A percentile compares a stretch with the other conserved stretches of the same genome.
Conservation (phyloP, 1,140 invertebrate species). For the Portunus trituberculatus region DNA sequence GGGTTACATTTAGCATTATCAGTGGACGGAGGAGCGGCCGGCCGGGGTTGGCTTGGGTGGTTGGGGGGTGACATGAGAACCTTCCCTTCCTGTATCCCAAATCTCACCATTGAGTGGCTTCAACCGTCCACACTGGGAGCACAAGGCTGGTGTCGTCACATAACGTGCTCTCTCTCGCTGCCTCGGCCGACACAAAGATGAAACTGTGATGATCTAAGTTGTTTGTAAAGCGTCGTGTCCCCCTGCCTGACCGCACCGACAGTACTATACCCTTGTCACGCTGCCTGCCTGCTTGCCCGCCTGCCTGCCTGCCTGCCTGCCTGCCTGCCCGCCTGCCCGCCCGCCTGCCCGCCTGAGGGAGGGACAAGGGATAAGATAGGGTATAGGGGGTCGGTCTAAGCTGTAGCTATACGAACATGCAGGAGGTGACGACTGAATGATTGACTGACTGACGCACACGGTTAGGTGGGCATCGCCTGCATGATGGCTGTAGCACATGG, state of each 20-base stretch:
- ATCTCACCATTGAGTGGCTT: constrained; percentile 21
- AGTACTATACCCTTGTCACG: neutral
- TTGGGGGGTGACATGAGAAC: constrained; percentile 7
- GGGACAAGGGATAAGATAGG: too few relatives aligned
- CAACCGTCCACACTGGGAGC: neutral
- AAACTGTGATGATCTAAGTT: constrained; percentile 23
- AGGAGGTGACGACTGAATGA: neutral
- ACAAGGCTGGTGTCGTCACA: neutral
- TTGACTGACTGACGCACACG: neutral
- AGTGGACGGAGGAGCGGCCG: neutral
- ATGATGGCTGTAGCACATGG: too few relatives aligned
- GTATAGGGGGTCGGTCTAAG: too few relatives aligned
- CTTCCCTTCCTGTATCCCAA: neutral
- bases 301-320: neutral
- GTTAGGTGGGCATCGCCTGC: too few relatives aligned
- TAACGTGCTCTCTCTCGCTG: neutral
- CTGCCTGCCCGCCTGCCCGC: too few relatives aligned
- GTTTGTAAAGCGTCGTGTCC: neutral
- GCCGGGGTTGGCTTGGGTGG: neutral
- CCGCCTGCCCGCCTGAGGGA: too few relatives aligned
- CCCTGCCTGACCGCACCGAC: neutral
- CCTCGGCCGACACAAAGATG: neutral
- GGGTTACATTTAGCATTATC: neutral
- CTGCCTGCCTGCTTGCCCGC: constrained; percentile 3
- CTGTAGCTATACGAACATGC: neutral